A percentile compares a stretch with the other conserved stretches of the same genome.
Conservation (phyloP, 2,113 vertebrate species). For the Gallinago paraguaiae region DNA sequence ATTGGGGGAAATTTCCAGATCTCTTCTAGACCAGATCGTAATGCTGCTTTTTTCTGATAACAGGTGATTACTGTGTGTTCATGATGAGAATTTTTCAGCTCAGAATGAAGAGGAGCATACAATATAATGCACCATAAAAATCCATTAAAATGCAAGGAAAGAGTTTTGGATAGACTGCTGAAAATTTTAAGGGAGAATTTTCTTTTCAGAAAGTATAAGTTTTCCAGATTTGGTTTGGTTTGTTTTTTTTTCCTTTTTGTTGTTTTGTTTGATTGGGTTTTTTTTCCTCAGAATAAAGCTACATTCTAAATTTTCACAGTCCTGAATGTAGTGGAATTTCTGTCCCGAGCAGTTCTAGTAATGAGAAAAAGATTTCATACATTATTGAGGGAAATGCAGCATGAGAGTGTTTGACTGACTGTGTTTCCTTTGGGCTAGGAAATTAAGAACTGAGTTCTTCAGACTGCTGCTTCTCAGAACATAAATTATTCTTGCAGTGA, state of each 20-base stretch:
- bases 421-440: background rate
- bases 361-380: background rate
- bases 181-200: background rate
- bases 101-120: background rate
- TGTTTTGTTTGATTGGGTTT: background rate
- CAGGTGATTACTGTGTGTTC: background rate
- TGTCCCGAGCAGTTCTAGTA: background rate
- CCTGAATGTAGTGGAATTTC: background rate
- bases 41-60: background rate
- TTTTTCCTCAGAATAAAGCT: background rate
- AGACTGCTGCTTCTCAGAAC: background rate
- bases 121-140: background rate
- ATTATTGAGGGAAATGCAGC: background rate
- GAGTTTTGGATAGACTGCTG: background rate
- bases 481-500: background rate
- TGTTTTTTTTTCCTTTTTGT: background rate
- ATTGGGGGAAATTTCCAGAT: background rate
- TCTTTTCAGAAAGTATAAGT: background rate
- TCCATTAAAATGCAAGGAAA: background rate
- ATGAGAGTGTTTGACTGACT: background rate
- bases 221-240: background rate
- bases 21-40: background rate
- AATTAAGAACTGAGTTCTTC: background rate
- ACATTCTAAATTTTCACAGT: background rate
- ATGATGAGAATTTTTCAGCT: background rate